A percentile compares a stretch with the other conserved stretches of the same genome.
phyloP scores from a whole-genome alignment of 2,113 vertebrate species.

The Delphinus delphis region DNA sequence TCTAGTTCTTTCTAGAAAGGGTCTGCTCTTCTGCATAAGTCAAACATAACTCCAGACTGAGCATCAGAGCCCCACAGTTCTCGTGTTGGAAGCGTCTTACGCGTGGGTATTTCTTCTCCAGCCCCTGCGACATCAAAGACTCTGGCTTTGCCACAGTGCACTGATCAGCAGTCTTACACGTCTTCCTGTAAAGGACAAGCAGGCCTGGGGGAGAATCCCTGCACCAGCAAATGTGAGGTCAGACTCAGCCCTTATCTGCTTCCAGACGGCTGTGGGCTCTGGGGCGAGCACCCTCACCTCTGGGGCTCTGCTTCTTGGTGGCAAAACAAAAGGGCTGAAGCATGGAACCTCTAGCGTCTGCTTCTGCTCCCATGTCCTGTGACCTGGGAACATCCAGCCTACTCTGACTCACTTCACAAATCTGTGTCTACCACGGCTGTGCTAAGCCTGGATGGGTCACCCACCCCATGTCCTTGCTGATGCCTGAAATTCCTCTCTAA shows the following conservation, averaged over 20 bases:
- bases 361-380: not conserved
- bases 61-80: not conserved
- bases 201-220: not conserved
- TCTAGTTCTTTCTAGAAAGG: not conserved
- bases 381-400: not conserved
- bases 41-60: not conserved
- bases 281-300: not conserved
- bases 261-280: not conserved
- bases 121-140: not conserved
- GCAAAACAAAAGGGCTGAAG: not conserved
- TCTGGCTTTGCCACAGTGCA: rapidly evolving
- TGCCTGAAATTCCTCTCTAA: not conserved
- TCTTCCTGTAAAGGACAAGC: not conserved
- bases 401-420: not conserved
- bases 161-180: not conserved
- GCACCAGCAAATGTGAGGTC: rapidly evolving
- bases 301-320: not conserved
- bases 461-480: not conserved
- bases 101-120: not conserved
- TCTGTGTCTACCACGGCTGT: rapidly evolving
- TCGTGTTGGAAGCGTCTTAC: rapidly evolving
- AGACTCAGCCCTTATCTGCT: not conserved
- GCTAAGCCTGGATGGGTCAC: too few relatives aligned
- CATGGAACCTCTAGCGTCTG: rapidly evolving
- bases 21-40: not conserved